Evolutionary conservation across 1,140 invertebrate species (phyloP), one percentile per base, ranked within the genome.

Genomic region (Drosophila leontia): DNA sequence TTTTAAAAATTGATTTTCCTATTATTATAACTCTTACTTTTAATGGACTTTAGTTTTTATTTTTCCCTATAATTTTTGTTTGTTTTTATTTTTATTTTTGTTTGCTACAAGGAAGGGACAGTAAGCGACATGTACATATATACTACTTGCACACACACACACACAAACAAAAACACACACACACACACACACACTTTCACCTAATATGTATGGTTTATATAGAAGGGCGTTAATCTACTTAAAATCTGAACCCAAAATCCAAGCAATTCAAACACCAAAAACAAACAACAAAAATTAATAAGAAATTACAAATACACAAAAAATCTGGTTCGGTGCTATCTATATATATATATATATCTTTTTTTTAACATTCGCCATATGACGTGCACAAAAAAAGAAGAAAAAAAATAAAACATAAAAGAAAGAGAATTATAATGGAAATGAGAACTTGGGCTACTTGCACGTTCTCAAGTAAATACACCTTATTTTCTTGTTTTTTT

Each of bases 191-290:
- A 47, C 37, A 23, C 39, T n/a, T 8, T 55, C 32, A 57, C 35
- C 32, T 76, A 53, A 74, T 50, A 68, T 75, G 69, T 59, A 75
- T 47, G 61, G 62, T 53, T 63, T 61, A 65, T 75, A 70, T 56
- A 67, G 53, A 79, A 50, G 50, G 67, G 76, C 70, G 55, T 80
- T 74, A 65, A 88, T 78, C 77, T 87, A 80, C 78, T 88, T 88
- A 88, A 88, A 88, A 88, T 80, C 51, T 78, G 69, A 74, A 87
- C 55, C 59, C 83, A 70, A 61, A 61, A 78, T 69, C 50, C 35
- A 78, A 55, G n/a, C n/a, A 83, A 51, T 61, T 47, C 12, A 34
- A 71, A 50, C 69, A 63, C 32, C 55, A 48, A 50, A 50, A 59
- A 63, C 32, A 48, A 29, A 34, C 41, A 35, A 69, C 19, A 35